Evolutionary conservation across 2,797 vertebrate species (phyloP).

Genomic region (Sebastes minor): DNA sequence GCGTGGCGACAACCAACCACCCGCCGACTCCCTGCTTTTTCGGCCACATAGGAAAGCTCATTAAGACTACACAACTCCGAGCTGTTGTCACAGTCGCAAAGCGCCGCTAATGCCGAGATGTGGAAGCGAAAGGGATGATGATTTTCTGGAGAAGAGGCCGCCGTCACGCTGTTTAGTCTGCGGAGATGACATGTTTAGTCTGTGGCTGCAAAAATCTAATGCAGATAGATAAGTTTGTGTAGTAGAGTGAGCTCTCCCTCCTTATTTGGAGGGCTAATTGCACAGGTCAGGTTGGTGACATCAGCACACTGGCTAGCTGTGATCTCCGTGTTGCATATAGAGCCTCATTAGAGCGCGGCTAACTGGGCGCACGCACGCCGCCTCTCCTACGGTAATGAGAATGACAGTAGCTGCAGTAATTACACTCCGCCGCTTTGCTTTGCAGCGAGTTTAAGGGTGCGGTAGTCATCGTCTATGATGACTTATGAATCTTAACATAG

Average conservation of each 20-base stretch:
- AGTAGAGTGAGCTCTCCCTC: not conserved
- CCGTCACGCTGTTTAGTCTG: not conserved
- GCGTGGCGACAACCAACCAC: slow-evolving; percentile 47
- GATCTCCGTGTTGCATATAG: slow-evolving; percentile 60
- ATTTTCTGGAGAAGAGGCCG: not conserved
- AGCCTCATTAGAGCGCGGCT: slow-evolving; percentile 70
- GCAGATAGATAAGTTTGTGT: slow-evolving; percentile 2
- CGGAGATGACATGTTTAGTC: not conserved
- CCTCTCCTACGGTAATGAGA: slow-evolving; percentile 48
- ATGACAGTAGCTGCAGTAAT: slow-evolving; percentile 61
- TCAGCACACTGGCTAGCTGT: slow-evolving; percentile 51
- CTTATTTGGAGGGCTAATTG: slow-evolving; percentile 52
- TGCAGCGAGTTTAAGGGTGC: slow-evolving; percentile 26
- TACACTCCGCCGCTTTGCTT: slow-evolving; percentile 29
- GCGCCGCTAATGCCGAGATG: not conserved
- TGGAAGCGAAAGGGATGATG: not conserved
- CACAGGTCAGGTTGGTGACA: slow-evolving; percentile 59
- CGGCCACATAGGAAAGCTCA: slow-evolving; percentile 51
- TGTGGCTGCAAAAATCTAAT: not conserved
- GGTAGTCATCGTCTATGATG: not conserved
- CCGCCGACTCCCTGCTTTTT: slow-evolving; percentile 37
- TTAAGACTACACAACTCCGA: slow-evolving; percentile 44
- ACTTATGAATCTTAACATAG: not conserved
- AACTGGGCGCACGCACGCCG: slow-evolving; percentile 15
- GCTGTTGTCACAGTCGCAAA: slow-evolving; percentile 48